Base-by-base conservation (phyloP, 1,140 invertebrate species). In the Venturia canescens region DNA sequence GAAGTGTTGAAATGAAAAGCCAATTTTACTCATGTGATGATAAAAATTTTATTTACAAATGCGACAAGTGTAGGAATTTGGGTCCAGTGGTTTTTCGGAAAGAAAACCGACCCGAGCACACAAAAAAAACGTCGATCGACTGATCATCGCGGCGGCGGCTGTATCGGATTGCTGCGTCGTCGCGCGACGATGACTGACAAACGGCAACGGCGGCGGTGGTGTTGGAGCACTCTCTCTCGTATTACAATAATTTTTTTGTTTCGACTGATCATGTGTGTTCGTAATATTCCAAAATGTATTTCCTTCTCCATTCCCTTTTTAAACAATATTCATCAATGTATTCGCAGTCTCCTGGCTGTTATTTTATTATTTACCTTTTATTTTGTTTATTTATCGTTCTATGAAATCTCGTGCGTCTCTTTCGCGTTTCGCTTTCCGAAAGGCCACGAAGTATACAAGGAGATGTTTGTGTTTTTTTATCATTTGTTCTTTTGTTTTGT, bases 1-100 rank as follows among this genome's bases (percentile, higher is more conserved):
- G 48, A 4, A 15, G 18, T 15, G 48, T 11, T 26, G 9, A 80
- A 79, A n/a, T 70, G n/a, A 70, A 44, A 26, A 80, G 38, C 16
- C 63, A 31, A 53, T 21, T 53, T 77, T 72, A 57, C 48, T 86
- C 81, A 84, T 90, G 89, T 90, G 89, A 90, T 89, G 89, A 90
- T 91, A 91, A 91, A 91, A 91, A 91, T 91, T 91, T 91, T 91
- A 90, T 91, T 91, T 91, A 91, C 90, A 90, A 91, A 91, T 91
- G 89, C 89, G 89, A 91, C 89, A 90, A 90, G 88, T 91, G 87
- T 91, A 89, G 89, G 89, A 90, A 90, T 90, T 89, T 84, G 87
- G 85, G 83, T 86, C 86, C 89, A 89, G 87, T 87, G 86, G 87
- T 84, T 87, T 88, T 81, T 88, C 86, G 84, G 84, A 89, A 87